Base-by-base conservation (phyloP, 2,888 invertebrate species). In the Resseliella maxima region DNA sequence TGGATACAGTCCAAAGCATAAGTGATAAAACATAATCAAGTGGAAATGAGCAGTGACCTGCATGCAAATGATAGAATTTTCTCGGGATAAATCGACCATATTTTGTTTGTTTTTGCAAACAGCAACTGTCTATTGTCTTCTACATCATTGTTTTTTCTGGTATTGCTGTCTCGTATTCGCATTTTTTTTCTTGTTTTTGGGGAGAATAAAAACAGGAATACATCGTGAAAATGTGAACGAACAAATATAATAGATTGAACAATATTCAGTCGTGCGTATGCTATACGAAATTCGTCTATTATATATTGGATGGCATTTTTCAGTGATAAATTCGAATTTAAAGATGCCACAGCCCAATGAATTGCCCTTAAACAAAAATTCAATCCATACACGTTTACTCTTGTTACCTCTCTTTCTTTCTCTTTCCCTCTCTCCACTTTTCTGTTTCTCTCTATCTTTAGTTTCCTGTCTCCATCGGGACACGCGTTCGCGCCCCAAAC, bases 1-100 rank as follows among this genome's bases (percentile, higher is more conserved):
- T 72, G 72, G 38, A 83, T 83, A 83, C 36, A 83, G 83, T 18
- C 81, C 31, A 72, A 72, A 72, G 83, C 83, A 36, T 38, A 83
- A 83, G 83, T 83, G 83, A 83, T 83, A 83, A 83, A 83, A 83
- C 83, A 83, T 83, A 83, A 83, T 83, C 83, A 83, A 83, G 83
- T 83, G 83, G 83, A 83, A 83, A 83, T 83, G 83, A 83, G 83
- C 83, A 83, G 83, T 83, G 83, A 83, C 83, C 83, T 83, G 83
- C 83, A 83, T 83, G 83, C 83, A 83, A 83, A 83, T 83, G 83
- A 83, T 36, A 36, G 38, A 21, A 83, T 83, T 83, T 83, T 5
- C 38, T 38, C n/a, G 5, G 24, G 21, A 38, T n/a, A 83, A 83
- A 83, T 38, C 83, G 83, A 83, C 38, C 83, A 12, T 2, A 83